phyloP scores from a whole-genome alignment of 2,113 vertebrate genomes.

The Eclectus roratus region DNA sequence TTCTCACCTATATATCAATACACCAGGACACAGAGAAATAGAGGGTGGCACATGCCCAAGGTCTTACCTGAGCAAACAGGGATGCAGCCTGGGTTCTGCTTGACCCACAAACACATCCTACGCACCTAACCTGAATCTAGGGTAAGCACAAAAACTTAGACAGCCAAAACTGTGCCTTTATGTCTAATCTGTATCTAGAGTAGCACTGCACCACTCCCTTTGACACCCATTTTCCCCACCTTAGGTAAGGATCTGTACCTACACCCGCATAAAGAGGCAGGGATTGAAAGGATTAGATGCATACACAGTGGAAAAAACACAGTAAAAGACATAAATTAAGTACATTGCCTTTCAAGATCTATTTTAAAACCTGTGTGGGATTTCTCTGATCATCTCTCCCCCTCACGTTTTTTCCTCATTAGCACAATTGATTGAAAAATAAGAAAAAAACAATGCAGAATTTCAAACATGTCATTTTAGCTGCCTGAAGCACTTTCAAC shows the following conservation, averaged over 20 bases:
- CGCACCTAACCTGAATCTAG: not conserved
- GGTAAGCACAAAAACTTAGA: not conserved
- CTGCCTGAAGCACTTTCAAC: conserved; percentile 47
- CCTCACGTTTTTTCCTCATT: not conserved
- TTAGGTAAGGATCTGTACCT: not conserved
- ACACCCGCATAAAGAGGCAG: not conserved
- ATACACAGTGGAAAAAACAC: not conserved
- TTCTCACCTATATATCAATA: not conserved
- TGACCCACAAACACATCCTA: not conserved
- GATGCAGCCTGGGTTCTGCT: not conserved
- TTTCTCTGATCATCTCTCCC: conserved; percentile 42
- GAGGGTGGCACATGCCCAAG: too few species aligned
- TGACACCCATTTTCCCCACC: not conserved
- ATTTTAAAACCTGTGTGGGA: conserved; percentile 32
- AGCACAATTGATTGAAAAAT: not conserved
- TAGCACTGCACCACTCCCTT: not conserved
- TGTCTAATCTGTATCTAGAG: not conserved
- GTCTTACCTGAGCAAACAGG: not conserved
- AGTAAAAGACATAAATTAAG: not conserved
- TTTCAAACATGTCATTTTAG: conserved; percentile 17
- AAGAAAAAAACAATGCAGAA: not conserved
- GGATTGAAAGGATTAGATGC: not conserved
- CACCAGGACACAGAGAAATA: not conserved
- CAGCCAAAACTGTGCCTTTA: not conserved
- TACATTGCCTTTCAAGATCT: conserved; percentile 3